phyloP scores from a whole-genome alignment of 2,113 vertebrate genomes.

The Scolopax mira region DNA sequence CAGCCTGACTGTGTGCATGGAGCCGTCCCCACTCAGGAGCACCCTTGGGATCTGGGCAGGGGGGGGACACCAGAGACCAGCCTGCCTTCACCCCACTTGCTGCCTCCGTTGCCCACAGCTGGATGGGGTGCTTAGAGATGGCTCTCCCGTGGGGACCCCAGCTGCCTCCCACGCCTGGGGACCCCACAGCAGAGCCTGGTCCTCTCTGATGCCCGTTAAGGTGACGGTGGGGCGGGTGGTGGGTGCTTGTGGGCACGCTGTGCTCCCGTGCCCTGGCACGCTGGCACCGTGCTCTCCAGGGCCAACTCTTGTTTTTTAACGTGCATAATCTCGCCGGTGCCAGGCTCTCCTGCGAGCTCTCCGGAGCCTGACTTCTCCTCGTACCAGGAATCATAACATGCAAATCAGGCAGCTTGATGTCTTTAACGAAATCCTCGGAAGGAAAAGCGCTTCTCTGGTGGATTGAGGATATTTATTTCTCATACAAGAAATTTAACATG shows the following conservation, averaged over 20 bases:
- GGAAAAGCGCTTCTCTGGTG: conserved; percentile 51
- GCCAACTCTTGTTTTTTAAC: not conserved
- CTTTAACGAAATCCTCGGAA: conserved; percentile 56
- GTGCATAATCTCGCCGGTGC: not conserved
- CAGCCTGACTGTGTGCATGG: not conserved
- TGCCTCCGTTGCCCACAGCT: accelerated
- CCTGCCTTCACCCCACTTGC: not conserved
- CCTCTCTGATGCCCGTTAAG: accelerated
- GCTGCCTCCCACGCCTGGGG: accelerated
- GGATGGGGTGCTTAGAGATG: accelerated
- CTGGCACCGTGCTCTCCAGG: not conserved
- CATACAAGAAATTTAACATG: conserved; percentile 70
- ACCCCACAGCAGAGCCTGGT: accelerated
- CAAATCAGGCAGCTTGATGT: conserved; percentile 42
- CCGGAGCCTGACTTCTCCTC: not conserved
- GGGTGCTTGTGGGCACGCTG: accelerated
- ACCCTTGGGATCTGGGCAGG: not conserved
- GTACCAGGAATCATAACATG: not conserved
- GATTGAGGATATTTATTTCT: conserved; percentile 71
- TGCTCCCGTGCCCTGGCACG: not conserved
- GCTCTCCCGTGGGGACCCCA: not conserved
- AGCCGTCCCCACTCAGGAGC: not conserved
- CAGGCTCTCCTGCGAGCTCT: not conserved
- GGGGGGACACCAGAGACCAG: not conserved
- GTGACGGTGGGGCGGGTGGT: not conserved